Conservation (phyloP, 2,113 vertebrate genomes). For the Pangasianodon gigas region DNA sequence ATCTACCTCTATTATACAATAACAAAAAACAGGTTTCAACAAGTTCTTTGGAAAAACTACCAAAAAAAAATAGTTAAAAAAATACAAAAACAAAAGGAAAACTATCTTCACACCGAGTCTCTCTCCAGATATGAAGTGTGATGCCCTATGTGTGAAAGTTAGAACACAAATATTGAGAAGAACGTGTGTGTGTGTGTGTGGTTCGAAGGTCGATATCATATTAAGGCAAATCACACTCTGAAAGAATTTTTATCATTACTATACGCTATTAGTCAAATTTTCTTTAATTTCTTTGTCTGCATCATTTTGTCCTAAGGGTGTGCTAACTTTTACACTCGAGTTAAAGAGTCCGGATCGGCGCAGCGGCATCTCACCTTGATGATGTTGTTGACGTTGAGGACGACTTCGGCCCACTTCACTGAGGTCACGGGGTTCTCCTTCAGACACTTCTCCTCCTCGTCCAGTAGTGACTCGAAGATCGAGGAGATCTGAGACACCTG, state of each 20-base stretch:
- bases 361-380: slow-evolving; percentile 80
- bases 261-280: neutral
- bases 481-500: slow-evolving; percentile 93
- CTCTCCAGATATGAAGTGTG: too few relatives aligned
- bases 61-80: neutral
- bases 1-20: neutral
- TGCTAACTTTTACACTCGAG: neutral
- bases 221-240: too few relatives aligned
- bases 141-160: too few relatives aligned
- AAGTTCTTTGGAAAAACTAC: neutral
- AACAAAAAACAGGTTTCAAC: neutral
- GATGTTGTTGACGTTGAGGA: slow-evolving; percentile 83
- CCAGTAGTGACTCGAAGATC: slow-evolving; percentile 88
- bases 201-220: too few relatives aligned
- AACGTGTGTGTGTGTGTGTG: neutral
- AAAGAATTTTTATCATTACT: neutral
- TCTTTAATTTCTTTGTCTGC: too few relatives aligned
- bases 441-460: slow-evolving; percentile 86
- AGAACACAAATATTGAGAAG: neutral
- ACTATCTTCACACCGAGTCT: neutral
- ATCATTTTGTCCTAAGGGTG: neutral
- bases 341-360: too few relatives aligned
- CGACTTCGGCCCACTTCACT: slow-evolving; percentile 84
- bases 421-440: slow-evolving; percentile 78
- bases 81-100: neutral